These are phyloP conservation scores for Pomacea canaliculata DNA, from an alignment of 2,888 invertebrate species.

Conservation along the genomic window DNA sequence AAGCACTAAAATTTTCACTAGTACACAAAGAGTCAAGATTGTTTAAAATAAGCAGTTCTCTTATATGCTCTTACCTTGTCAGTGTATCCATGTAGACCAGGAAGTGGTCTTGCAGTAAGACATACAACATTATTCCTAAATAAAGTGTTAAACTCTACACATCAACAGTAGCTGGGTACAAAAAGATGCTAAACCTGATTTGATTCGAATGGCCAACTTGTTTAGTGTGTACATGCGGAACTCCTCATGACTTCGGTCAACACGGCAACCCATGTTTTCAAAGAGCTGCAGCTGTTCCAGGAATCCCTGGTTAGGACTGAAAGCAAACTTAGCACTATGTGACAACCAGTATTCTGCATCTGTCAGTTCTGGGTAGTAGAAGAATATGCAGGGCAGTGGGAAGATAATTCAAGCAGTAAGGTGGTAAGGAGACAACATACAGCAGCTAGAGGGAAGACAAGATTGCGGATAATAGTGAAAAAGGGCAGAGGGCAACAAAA, in stretches of 20 bases:
- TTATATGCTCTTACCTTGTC: too few relatives aligned
- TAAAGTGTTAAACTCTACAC: too few relatives aligned
- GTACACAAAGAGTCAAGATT: too few relatives aligned
- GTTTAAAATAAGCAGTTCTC: too few relatives aligned
- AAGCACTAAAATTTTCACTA: too few relatives aligned
- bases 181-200: constrained; percentile 4
- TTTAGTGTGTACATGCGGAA: constrained; percentile 55
- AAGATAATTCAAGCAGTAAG: neutral
- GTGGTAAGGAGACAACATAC: neutral
- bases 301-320: constrained; percentile 66
- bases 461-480: neutral
- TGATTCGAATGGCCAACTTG: constrained; percentile 44
- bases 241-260: constrained; percentile 46
- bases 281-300: constrained; percentile 61
- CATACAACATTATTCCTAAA: too few relatives aligned
- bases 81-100: too few relatives aligned
- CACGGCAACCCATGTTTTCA: constrained; percentile 58
- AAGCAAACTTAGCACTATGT: constrained; percentile 1
- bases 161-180: too few relatives aligned
- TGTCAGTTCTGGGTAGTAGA: too few relatives aligned
- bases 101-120: too few relatives aligned
- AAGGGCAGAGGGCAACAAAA: too few relatives aligned
- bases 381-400: neutral
- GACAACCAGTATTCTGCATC: neutral
- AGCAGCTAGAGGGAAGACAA: too few relatives aligned